phyloP scores from a whole-genome alignment of 2,888 invertebrate genomes.

The Stenichneumon culpator region DNA sequence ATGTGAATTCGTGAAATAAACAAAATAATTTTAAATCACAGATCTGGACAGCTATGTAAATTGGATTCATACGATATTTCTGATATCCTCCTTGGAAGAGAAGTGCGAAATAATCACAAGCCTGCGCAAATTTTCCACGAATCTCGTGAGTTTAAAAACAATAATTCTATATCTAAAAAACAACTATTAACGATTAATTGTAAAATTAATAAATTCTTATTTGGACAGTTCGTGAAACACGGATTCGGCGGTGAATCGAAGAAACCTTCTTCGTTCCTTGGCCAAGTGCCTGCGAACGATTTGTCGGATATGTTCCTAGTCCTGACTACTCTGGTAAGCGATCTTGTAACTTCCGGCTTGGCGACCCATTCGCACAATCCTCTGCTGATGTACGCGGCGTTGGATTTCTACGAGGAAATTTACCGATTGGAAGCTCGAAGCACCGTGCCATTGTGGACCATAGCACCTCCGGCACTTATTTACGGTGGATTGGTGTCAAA shows the following conservation, averaged over 20 bases:
- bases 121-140: conserved; percentile 74
- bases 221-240: conserved; percentile 75
- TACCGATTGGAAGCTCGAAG: conserved; percentile 72
- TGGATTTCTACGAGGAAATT: conserved; percentile 80
- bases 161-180: neutral
- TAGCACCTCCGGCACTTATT: conserved; percentile 80
- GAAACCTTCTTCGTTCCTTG: conserved; percentile 78
- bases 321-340: conserved; percentile 70
- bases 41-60: conserved; percentile 77
- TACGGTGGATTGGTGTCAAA: conserved; percentile 78
- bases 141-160: conserved; percentile 75
- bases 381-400: conserved; percentile 75
- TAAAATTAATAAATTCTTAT: neutral
- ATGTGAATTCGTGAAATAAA: neutral
- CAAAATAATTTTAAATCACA: conserved; percentile 58
- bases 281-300: conserved; percentile 72
- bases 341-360: conserved; percentile 78
- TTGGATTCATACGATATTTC: conserved; percentile 78
- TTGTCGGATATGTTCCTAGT: conserved; percentile 72
- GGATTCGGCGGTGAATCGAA: conserved; percentile 69
- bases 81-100: conserved; percentile 75
- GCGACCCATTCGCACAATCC: conserved; percentile 74
- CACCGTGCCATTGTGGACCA: conserved; percentile 73
- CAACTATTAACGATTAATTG: neutral
- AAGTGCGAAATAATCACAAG: conserved; percentile 80